phyloP scores from a whole-genome alignment of 2,113 vertebrate genomes.

The Tretioscincus oriximinensis region DNA sequence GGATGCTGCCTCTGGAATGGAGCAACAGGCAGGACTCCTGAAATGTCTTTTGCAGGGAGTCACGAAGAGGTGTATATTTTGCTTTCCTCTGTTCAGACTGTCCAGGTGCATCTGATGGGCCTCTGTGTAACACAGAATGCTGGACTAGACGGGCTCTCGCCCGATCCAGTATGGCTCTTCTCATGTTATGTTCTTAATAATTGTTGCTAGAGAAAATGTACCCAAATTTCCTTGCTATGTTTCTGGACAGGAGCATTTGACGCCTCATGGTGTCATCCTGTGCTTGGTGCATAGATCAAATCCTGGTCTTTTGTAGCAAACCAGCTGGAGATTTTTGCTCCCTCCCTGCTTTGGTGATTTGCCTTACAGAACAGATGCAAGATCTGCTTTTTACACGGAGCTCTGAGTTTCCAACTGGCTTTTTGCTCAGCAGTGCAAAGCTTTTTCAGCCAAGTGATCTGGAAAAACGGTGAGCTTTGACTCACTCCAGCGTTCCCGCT shows the following conservation, averaged over 20 bases:
- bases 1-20: no score
- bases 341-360: background rate
- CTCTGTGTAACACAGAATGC: no score
- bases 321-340: background rate
- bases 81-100: no score
- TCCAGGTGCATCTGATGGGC: no score
- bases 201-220: background rate
- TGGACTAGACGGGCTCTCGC: no score
- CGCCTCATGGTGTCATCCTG: background rate
- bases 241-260: background rate
- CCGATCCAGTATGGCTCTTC: no score
- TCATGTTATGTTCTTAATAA: no score
- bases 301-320: background rate
- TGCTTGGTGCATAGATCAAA: background rate
- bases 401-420: background rate
- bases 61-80: no score
- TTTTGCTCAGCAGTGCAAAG: no score
- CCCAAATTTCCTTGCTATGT: background rate
- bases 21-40: no score
- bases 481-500: background rate
- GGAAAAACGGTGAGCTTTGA: no score
- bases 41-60: no score
- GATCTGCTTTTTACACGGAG: background rate
- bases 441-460: background rate
- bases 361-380: background rate